These are phyloP conservation scores for Dryocosmus kuriphilus DNA, from an alignment of 2,888 invertebrate genomes.

Conservation along the genomic window DNA sequence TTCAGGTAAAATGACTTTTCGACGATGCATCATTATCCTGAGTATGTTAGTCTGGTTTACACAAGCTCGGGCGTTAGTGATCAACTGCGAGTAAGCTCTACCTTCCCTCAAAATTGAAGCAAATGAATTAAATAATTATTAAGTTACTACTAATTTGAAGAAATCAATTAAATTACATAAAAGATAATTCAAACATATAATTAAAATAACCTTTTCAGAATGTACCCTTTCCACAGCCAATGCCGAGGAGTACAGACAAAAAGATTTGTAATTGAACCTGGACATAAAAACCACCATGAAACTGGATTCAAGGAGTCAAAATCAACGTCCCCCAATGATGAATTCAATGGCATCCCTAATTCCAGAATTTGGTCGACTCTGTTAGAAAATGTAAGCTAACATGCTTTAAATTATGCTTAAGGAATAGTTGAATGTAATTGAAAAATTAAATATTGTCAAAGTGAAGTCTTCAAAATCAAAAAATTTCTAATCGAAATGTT, in stretches of 20 bases:
- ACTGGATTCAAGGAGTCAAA: slow-evolving; percentile 42
- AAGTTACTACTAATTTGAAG: neutral
- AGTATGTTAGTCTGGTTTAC: slow-evolving; percentile 63
- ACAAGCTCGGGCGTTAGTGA: slow-evolving; percentile 55
- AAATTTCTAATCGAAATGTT: too few species aligned
- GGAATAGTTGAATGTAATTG: too few species aligned
- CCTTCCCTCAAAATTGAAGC: neutral
- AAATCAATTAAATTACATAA: neutral
- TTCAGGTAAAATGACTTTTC: slow-evolving; percentile 63
- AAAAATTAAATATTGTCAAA: too few species aligned
- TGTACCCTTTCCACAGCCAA: slow-evolving; percentile 61
- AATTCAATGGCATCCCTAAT: slow-evolving; percentile 48
- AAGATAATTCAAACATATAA: neutral
- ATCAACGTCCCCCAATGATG: slow-evolving; percentile 42
- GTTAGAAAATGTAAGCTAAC: slow-evolving; percentile 45
- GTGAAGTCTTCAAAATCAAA: too few species aligned
- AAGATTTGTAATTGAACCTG: slow-evolving; percentile 58
- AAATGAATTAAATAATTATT: neutral
- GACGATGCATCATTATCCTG: slow-evolving; percentile 60
- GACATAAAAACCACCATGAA: slow-evolving; percentile 53
- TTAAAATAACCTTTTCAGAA: slow-evolving; percentile 50
- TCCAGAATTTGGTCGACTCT: slow-evolving; percentile 41
- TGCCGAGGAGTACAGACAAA: slow-evolving; percentile 65
- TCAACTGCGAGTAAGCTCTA: slow-evolving; percentile 65
- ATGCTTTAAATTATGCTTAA: too few species aligned